phyloP scores from a whole-genome alignment of 2,113 vertebrate species.

The Tilapia sparmanii region DNA sequence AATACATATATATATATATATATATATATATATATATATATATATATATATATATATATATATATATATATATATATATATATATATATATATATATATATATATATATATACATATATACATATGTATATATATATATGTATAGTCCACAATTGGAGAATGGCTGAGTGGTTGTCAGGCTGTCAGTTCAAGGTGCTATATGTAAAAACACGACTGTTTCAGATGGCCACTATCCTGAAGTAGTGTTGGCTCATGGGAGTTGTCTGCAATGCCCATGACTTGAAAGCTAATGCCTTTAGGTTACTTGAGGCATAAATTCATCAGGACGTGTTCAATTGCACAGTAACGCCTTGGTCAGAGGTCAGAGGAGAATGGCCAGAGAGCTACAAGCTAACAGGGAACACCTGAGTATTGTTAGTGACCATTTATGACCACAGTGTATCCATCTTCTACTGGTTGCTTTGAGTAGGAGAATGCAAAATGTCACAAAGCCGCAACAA shows the following conservation, averaged over 20 bases:
- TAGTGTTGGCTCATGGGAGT: not conserved
- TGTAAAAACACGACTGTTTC: not conserved
- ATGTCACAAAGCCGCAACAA: not conserved
- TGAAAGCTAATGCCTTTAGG: not conserved
- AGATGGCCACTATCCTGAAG: not conserved
- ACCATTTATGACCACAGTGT: not conserved
- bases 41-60: too few species aligned
- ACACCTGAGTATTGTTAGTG: not conserved
- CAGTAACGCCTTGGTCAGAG: not conserved
- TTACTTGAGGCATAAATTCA: not conserved
- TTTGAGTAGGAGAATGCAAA: not conserved
- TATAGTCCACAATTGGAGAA: not conserved
- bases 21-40: too few species aligned
- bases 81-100: too few species aligned
- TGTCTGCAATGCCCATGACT: not conserved
- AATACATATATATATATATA: too few species aligned
- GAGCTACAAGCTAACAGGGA: not conserved
- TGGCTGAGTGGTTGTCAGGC: not conserved
- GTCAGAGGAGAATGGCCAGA: not conserved
- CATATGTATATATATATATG: too few species aligned
- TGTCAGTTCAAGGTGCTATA: not conserved
- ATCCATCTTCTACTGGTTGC: not conserved
- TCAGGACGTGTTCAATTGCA: not conserved
- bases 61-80: too few species aligned
- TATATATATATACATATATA: too few species aligned